These are phyloP conservation scores for Phrixothrix hirtus DNA, from an alignment of 2,888 invertebrate genomes.

Conservation along the genomic window DNA sequence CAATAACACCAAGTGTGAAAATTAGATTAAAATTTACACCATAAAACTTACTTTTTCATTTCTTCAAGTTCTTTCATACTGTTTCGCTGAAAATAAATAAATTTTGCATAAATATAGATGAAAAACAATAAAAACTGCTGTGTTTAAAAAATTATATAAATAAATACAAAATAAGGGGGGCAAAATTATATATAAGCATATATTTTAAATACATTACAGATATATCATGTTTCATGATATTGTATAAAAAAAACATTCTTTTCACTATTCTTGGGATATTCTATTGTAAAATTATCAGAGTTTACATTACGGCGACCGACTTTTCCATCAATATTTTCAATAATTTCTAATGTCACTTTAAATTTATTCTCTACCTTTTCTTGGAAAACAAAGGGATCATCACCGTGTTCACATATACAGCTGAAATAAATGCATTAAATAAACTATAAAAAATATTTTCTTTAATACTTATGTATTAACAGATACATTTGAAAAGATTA, in stretches of 20 bases:
- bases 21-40: no score
- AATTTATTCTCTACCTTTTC: constrained; percentile 5
- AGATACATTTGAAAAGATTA: no score
- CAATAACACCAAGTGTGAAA: no score
- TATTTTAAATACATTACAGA: neutral
- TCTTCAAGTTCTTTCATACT: no score
- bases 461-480: no score
- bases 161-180: no score
- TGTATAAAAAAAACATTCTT: neutral
- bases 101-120: neutral
- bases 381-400: neutral
- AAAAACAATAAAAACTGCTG: neutral
- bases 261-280: constrained; percentile 2
- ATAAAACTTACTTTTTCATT: no score
- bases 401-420: neutral
- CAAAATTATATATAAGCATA: no score
- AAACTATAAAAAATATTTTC: neutral
- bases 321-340: constrained; percentile 8
- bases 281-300: constrained; percentile 5
- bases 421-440: neutral
- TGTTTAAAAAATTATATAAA: neutral
- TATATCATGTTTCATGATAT: neutral
- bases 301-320: neutral
- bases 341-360: constrained; percentile 18
- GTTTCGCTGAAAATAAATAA: no score